Percentiles rank a stretch among this genome's conserved stretches.
phyloP scores from a whole-genome alignment of 2,888 invertebrate species.

The Drosophila koepferae region DNA sequence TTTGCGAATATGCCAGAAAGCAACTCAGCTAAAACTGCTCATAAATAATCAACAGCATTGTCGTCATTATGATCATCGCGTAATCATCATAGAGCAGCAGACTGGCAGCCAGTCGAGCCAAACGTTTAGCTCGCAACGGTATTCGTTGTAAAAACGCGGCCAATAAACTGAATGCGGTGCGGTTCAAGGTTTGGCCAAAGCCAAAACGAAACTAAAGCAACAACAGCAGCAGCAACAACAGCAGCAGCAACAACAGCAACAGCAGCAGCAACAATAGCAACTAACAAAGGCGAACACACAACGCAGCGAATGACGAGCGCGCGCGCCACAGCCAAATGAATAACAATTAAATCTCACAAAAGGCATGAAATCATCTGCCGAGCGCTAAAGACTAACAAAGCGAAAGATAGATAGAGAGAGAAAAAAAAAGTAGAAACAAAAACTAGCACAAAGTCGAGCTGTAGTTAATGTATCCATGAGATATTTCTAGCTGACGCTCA shows the following conservation, averaged over 20 bases:
- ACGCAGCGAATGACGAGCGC: constrained; percentile 57
- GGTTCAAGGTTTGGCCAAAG: constrained; percentile 83
- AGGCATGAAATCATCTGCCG: constrained; percentile 80
- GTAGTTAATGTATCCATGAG: constrained; percentile 65
- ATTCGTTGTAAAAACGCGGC: constrained; percentile 84
- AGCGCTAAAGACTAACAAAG: constrained; percentile 47
- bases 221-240: constrained; percentile 49
- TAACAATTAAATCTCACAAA: constrained; percentile 79
- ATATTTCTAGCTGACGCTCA: constrained; percentile 39
- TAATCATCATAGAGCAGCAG: constrained; percentile 35
- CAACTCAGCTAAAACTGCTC: constrained; percentile 28
- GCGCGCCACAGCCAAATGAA: constrained; percentile 64
- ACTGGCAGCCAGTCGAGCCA: constrained; percentile 49
- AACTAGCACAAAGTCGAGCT: constrained; percentile 71
- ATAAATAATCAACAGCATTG: constrained; percentile 32
- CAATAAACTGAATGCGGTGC: constrained; percentile 82
- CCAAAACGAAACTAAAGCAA: constrained; percentile 81
- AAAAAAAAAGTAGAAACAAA: constrained; percentile 15
- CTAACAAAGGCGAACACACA: constrained; percentile 31
- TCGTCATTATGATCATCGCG: constrained; percentile 33
- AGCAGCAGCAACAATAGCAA: constrained; percentile 44
- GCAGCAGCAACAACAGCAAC: no score
- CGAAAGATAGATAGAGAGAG: constrained; percentile 1
- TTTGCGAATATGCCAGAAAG: constrained; percentile 13
- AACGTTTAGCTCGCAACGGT: constrained; percentile 73